Evolutionary conservation across 2,888 invertebrate species (phyloP), one percentile per base, ranked within the genome.

Genomic region (Pseudoips prasinana): DNA sequence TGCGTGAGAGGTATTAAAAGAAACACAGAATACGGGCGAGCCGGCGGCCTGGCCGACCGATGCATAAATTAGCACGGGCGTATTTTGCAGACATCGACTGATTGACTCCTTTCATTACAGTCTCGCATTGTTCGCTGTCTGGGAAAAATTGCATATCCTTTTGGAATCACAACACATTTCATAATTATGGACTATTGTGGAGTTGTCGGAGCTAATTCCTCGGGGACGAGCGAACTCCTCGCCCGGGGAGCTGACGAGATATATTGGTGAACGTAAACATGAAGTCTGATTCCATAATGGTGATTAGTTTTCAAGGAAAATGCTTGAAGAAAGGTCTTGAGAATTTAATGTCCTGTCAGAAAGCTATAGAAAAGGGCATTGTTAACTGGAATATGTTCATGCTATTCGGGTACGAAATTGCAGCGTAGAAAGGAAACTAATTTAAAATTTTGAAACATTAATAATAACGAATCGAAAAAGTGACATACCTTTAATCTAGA

Each of bases 141-240:
- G 69, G 79, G 83, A 87, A 87, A 85, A 84, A 85, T 85, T 79
- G 66, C 78, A 64, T 57, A 73, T 76, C 76, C 77, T 72, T 76
- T 76, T 60, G 66, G 74, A 83, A 83, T 85, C 75, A 78, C 84
- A 79, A 85, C 85, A 86, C 87, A 86, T 86, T 86, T 88, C 88
- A 87, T 86, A 87, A 88, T 88, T 87, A 88, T 87, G 84, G 88
- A 78, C 85, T 84, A 88, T 88, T 88, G 88, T 88, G 79, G 72
- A 60, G 73, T 75, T 79, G 87, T 82, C 78, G 58, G 70, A 65
- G 68, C 66, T 83, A 84, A 85, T 86, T 81, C 69, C 68, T 68
- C 58, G 66, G 60, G 58, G 73, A 81, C 71, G 69, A 63, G 63
- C 62, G 63, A 63, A 64, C 71, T 75, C 70, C 56, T 69, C 73